Base-by-base conservation (phyloP, 2,888 invertebrate genomes). In the Entomobrya proxima region DNA sequence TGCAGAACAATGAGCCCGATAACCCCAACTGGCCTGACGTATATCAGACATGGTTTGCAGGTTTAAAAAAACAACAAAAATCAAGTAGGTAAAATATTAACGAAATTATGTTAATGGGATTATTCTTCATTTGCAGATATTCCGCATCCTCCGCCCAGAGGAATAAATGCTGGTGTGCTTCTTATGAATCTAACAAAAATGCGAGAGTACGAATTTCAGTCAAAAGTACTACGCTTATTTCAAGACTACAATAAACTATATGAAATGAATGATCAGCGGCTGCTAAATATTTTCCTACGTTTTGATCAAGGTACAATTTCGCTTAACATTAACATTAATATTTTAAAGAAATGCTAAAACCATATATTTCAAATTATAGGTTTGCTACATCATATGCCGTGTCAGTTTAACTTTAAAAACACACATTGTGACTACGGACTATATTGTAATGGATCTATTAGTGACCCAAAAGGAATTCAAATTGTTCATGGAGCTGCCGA, bases 161-260 rank as follows among this genome's bases (percentile, higher is more conserved):
- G 80, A 5, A 0, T 82, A 15, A 82, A 82, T 18, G 18, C 11
- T 35, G 82, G 82, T 15, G 32, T 82, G 3, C 15, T 75, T 3
- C 30, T 75, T 0, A 82, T 82, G 82, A 64, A 82, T 35, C 32
- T 82, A 64, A 67, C 21, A n/a, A 61, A 27, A 24, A 82, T 82
- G 82, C 24, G 82, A 24, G 47, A 75, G 24, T n/a, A 47, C 27
- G 15, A 50, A 4, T 82, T 61, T 64, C 37, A 15, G 6, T 4
- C 40, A 1, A 47, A 80, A n/a, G 9, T 30, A 6, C 0, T 47
- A 1, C 6, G 37, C 15, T 37, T 47, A 2, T 37, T 7, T 5
- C 3, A 37, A n/a, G 40, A 37, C 15, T 55, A 37, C 11, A 9
- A n/a, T 15, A 2, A 24, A 37, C 13, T 6, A 9, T 18, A 6